These are phyloP conservation scores for Coboldia fuscipes DNA, from an alignment of 1,140 invertebrate species.

Conservation along the genomic window DNA sequence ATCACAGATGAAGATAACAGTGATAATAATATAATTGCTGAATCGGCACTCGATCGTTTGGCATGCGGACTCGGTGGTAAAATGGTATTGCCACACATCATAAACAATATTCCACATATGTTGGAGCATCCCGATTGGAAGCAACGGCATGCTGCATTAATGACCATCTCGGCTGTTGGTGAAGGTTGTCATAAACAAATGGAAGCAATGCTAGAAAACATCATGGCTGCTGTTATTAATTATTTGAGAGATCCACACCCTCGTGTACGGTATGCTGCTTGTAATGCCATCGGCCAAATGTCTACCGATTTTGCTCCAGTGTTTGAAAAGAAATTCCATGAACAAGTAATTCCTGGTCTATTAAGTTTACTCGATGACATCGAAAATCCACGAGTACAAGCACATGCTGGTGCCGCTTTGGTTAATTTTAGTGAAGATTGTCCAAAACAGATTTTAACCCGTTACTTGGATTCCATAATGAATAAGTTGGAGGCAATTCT, in stretches of 20 bases:
- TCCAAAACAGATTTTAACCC: conserved; percentile 78
- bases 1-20: conserved; percentile 67
- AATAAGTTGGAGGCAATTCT: conserved; percentile 77
- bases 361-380: conserved; percentile 81
- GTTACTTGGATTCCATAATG: conserved; percentile 82
- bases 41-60: conserved; percentile 87
- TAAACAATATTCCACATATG: conserved; percentile 70
- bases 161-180: conserved; percentile 95
- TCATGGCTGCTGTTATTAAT: conserved; percentile 74
- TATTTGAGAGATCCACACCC: conserved; percentile 58
- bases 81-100: conserved; percentile 75
- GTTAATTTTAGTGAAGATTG: conserved; percentile 99
- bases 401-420: conserved; percentile 79
- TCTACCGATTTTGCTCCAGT: conserved; percentile 92
- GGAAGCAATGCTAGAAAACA: conserved; percentile 76
- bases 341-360: conserved; percentile 77
- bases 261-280: conserved; percentile 62
- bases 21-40: conserved; percentile 84
- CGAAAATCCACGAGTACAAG: conserved; percentile 82
- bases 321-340: conserved; percentile 96
- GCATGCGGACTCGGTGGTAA: conserved; percentile 93
- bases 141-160: conserved; percentile 82
- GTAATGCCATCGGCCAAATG: conserved; percentile 99
- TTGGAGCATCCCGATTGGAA: conserved; percentile 65
- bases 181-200: conserved; percentile 98